Percentiles rank a stretch among this genome's conserved stretches.
Evolutionary conservation across 2,797 vertebrate species (phyloP).

Genomic region (Morus bassanus): DNA sequence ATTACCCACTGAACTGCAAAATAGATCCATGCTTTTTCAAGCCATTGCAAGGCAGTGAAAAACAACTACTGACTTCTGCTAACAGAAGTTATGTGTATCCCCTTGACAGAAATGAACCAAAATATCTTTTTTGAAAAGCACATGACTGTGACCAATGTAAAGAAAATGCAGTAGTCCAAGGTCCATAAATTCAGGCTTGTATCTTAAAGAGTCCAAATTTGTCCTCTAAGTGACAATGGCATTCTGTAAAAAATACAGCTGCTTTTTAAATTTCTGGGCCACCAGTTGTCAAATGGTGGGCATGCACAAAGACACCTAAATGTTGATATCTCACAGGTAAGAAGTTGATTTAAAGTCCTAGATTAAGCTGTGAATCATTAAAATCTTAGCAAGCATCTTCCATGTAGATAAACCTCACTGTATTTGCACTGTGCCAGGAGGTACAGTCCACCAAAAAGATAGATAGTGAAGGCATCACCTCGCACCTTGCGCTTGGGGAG

Average conservation of each 20-base stretch:
- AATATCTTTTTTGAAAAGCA: background rate
- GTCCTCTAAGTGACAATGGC: background rate
- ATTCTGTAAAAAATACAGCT: background rate
- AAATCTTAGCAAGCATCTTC: background rate
- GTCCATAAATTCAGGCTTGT: background rate
- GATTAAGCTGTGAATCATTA: background rate
- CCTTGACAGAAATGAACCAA: background rate
- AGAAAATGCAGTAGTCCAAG: background rate
- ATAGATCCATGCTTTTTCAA: background rate
- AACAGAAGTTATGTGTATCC: background rate
- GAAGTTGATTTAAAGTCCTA: background rate
- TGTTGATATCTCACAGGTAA: background rate
- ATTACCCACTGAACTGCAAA: conserved; percentile 16
- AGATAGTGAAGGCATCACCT: background rate
- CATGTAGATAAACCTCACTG: background rate
- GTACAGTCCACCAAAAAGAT: background rate
- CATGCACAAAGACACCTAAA: background rate
- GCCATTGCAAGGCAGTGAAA: background rate
- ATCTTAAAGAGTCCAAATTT: background rate
- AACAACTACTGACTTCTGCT: background rate
- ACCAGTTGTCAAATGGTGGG: background rate
- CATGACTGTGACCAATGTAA: background rate
- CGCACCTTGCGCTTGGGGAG: rapidly evolving
- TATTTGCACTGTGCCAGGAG: background rate
- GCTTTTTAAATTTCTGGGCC: background rate